A percentile compares a stretch with the other conserved stretches of the same genome.
Conservation (phyloP, 2,113 vertebrate genomes). For the Pagrus major region DNA sequence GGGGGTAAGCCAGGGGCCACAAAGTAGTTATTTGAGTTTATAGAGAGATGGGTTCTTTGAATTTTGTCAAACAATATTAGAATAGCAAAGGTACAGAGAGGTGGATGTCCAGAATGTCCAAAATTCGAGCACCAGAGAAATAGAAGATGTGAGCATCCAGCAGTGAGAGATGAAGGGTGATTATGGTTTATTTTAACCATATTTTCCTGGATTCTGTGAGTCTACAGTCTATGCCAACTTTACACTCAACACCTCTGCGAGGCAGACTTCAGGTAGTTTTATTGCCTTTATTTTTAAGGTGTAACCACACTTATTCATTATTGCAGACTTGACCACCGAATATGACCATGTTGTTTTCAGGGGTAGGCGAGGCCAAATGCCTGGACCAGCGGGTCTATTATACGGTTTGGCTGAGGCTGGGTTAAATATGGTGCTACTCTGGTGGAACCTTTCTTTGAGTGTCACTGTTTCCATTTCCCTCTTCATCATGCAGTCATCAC, state of each 20-base stretch:
- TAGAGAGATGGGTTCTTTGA: neutral
- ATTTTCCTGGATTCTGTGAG: neutral
- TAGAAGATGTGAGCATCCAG: neutral
- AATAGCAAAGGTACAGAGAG: neutral
- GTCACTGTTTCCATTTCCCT: neutral
- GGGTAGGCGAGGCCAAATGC: too few species aligned
- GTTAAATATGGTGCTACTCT: neutral
- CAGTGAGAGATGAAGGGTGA: neutral
- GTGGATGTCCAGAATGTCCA: neutral
- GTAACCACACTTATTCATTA: too few species aligned
- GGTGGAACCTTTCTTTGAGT: neutral
- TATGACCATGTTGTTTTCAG: too few species aligned
- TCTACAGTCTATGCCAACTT: neutral
- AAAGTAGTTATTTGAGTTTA: neutral
- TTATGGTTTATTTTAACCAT: neutral
- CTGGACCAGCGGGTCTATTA: too few species aligned
- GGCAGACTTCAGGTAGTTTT: too few species aligned
- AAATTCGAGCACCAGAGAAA: neutral
- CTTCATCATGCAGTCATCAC: neutral
- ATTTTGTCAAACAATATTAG: neutral
- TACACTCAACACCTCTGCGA: neutral
- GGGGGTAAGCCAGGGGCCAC: neutral
- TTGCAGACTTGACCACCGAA: too few species aligned
- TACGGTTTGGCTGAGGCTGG: too few species aligned
- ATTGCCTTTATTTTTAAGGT: too few species aligned